A percentile compares a stretch with the other conserved stretches of the same genome.
Conservation (phyloP, 2,888 invertebrate genomes). For the Saturnia pavonia region DNA sequence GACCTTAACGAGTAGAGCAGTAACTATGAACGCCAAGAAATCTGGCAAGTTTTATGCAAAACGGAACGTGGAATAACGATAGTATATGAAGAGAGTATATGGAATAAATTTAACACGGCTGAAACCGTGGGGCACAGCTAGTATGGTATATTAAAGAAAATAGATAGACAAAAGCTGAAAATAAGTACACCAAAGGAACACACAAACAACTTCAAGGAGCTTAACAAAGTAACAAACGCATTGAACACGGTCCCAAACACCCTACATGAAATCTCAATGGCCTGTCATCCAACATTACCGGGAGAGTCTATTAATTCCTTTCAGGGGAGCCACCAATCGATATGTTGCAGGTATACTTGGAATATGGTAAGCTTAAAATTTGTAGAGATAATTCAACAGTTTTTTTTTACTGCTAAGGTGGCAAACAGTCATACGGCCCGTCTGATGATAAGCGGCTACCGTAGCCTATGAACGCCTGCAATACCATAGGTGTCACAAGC, state of each 20-base stretch:
- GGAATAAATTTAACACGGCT: no score
- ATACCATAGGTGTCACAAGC: no score
- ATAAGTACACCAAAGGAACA: background rate
- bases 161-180: background rate
- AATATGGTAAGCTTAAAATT: background rate
- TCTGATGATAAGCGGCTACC: no score
- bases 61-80: no score
- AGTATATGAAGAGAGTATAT: no score
- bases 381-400: background rate
- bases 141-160: background rate
- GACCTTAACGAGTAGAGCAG: no score
- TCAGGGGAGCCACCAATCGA: conserved; percentile 23
- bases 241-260: conserved; percentile 24
- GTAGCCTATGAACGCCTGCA: no score
- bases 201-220: conserved; percentile 18
- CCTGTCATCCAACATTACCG: conserved; percentile 37
- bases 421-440: no score
- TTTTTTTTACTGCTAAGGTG: no score
- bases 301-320: conserved; percentile 37
- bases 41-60: no score
- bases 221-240: conserved; percentile 32
- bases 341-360: conserved; percentile 4
- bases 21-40: no score
- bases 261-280: conserved; percentile 31
- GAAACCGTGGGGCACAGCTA: no score